phyloP scores from a whole-genome alignment of 2,797 vertebrate species.

The Enteromius mattozi region DNA sequence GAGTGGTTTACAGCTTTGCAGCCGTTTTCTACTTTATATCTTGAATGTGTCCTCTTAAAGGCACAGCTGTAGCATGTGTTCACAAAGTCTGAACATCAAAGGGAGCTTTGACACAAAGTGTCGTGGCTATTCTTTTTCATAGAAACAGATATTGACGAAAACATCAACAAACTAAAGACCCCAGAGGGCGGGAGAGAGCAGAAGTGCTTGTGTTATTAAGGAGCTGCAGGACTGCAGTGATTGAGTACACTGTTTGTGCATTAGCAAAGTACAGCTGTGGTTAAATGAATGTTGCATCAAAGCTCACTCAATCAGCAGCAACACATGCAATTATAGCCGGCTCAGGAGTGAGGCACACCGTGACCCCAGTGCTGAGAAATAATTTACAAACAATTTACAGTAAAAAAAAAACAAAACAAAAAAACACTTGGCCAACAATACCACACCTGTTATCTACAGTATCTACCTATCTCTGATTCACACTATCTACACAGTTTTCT shows the following conservation, averaged over 20 bases:
- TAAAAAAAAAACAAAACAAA: neutral
- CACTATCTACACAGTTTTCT: neutral
- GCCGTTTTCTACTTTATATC: constrained; percentile 19
- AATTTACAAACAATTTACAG: constrained; percentile 29
- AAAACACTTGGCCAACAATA: constrained; percentile 15
- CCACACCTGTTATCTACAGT: neutral
- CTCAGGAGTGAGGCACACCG: constrained; percentile 22
- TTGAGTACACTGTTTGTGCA: constrained; percentile 63
- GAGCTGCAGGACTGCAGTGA: constrained; percentile 53
- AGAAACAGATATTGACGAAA: constrained; percentile 58
- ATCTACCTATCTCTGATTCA: neutral
- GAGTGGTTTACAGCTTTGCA: constrained; percentile 21
- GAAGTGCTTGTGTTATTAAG: constrained; percentile 48
- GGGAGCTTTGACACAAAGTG: constrained; percentile 39
- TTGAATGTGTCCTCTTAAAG: constrained; percentile 1
- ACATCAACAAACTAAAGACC: constrained; percentile 58
- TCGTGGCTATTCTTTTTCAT: constrained; percentile 51
- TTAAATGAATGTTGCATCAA: constrained; percentile 61
- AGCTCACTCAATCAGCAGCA: constrained; percentile 57
- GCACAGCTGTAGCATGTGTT: neutral
- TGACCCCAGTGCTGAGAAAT: constrained; percentile 37
- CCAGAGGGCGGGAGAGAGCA: constrained; percentile 32
- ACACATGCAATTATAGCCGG: constrained; percentile 50
- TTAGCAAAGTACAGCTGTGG: constrained; percentile 61
- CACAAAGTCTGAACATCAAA: constrained; percentile 28